Evolutionary conservation across 1,140 invertebrate genomes (phyloP).

Genomic region (Zaprionus inermis): DNA sequence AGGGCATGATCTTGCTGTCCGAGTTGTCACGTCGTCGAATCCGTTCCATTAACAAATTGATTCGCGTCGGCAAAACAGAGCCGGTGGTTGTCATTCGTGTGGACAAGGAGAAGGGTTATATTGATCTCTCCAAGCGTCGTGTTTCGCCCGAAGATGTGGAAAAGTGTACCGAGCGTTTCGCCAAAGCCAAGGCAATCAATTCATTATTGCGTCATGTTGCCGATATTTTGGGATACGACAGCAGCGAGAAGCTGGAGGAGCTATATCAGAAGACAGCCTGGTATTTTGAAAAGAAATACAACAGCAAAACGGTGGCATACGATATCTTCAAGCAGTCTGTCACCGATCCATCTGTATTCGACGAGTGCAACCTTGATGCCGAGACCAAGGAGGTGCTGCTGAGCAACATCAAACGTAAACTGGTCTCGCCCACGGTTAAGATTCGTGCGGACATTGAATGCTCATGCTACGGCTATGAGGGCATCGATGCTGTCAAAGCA

Average conservation of each 20-base stretch:
- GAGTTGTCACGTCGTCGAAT: conserved; percentile 99
- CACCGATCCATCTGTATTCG: conserved; percentile 95
- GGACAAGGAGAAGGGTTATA: conserved; percentile 99
- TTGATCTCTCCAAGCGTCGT: conserved; percentile 99
- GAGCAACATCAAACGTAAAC: conserved; percentile 97
- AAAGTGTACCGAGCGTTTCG: conserved; percentile 99
- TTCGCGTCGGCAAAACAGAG: conserved; percentile 99
- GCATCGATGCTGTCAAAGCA: conserved; percentile 99
- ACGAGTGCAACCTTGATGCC: conserved; percentile 98
- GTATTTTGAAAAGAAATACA: conserved; percentile 99
- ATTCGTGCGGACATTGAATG: conserved; percentile 99
- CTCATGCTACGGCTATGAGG: conserved; percentile 99
- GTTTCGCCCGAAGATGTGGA: conserved; percentile 99
- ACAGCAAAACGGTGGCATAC: conserved; percentile 97
- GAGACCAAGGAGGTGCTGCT: conserved; percentile 96
- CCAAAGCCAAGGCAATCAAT: conserved; percentile 99
- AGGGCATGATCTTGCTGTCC: conserved; percentile 97
- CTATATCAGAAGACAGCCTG: conserved; percentile 99
- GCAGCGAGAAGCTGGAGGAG: conserved; percentile 96
- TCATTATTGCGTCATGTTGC: conserved; percentile 99
- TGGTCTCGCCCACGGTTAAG: conserved; percentile 99
- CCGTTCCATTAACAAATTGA: conserved; percentile 99
- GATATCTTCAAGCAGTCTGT: conserved; percentile 99
- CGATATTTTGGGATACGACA: conserved; percentile 96
- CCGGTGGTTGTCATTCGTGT: conserved; percentile 99